A percentile compares a stretch with the other conserved stretches of the same genome.
phyloP scores from a whole-genome alignment of 2,888 invertebrate species.

The Eupithecia dodoneata region DNA sequence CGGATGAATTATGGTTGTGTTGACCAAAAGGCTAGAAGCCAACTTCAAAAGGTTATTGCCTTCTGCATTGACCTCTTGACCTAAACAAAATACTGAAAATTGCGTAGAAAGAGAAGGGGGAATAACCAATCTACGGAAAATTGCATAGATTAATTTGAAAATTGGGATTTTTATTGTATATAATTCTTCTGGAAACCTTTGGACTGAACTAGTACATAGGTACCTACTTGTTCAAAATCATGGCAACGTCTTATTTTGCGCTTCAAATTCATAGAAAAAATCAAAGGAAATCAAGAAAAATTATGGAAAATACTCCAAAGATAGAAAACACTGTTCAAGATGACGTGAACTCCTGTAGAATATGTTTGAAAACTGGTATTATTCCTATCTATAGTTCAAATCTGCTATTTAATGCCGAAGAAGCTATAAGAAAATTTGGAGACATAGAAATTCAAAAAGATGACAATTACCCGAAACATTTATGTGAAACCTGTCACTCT shows the following conservation, averaged over 20 bases:
- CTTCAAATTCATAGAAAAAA: slow-evolving; percentile 38
- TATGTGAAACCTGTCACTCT: slow-evolving; percentile 58
- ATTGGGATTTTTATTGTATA: neutral
- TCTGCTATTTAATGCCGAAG: slow-evolving; percentile 49
- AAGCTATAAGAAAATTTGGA: slow-evolving; percentile 58
- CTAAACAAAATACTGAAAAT: neutral
- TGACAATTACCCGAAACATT: slow-evolving; percentile 59
- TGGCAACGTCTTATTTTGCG: slow-evolving; percentile 42
- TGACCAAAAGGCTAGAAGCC: neutral
- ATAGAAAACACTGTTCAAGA: neutral
- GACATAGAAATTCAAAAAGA: slow-evolving; percentile 54
- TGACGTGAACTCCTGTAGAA: slow-evolving; percentile 53
- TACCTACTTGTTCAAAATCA: neutral
- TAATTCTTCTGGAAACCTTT: neutral
- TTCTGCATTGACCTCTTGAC: neutral
- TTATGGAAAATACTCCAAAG: neutral
- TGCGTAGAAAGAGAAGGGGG: neutral
- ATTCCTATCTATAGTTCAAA: slow-evolving; percentile 56
- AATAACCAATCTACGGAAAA: no score
- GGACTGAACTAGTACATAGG: neutral
- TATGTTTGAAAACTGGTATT: slow-evolving; percentile 64
- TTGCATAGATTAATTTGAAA: no score
- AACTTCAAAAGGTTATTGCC: neutral
- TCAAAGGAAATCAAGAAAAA: slow-evolving; percentile 15
- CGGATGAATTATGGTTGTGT: neutral